Conservation (phyloP, 2,113 vertebrate species). For the Dipodomys ordii region DNA sequence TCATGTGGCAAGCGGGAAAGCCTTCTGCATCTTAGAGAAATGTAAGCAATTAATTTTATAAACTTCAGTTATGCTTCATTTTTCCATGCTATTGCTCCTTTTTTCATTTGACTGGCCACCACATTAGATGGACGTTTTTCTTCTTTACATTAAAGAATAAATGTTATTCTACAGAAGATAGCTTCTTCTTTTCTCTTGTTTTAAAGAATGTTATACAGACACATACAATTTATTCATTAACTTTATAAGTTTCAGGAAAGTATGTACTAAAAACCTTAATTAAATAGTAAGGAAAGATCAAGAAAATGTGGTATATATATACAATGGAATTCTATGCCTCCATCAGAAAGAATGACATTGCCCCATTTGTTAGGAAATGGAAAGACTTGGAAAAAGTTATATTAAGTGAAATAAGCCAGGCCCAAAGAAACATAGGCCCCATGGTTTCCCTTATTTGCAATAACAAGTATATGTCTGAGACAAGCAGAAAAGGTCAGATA, state of each 20-base stretch:
- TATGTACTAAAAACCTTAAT: no score
- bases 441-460: no score
- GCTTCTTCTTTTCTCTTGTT: neutral
- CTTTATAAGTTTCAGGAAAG: neutral
- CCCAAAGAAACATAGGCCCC: no score
- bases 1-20: neutral
- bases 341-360: no score
- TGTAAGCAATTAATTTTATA: constrained; percentile 61
- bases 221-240: neutral
- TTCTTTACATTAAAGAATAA: constrained; percentile 61
- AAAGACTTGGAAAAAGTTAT: no score
- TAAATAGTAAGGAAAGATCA: no score
- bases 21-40: constrained; percentile 52
- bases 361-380: no score
- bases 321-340: no score
- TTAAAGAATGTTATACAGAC: neutral
- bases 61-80: constrained; percentile 63
- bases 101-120: constrained; percentile 44
- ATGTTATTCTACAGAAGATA: neutral
- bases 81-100: constrained; percentile 31
- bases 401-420: no score
- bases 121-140: constrained; percentile 51
- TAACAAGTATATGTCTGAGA: no score
- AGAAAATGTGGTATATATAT: no score
- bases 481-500: no score